These are phyloP conservation scores for Trachythela sp. DNA, from an alignment of 64 coral and sea anemone species.

Conservation along the genomic window DNA sequence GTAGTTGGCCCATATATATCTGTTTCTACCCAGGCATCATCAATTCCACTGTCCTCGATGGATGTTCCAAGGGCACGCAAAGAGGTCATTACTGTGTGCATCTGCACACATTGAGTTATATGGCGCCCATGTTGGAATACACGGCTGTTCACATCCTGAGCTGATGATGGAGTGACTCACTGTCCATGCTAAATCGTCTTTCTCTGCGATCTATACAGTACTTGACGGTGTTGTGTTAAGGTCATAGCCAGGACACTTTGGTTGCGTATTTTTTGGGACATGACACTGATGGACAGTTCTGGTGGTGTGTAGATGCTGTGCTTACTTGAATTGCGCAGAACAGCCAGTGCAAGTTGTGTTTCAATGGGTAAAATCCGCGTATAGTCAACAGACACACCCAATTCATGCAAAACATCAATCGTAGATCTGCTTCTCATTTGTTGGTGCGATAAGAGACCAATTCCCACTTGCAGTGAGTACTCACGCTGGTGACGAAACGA, in stretches of 20 bases:
- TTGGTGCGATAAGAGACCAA: neutral
- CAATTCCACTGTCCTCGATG: slow-evolving; percentile 53
- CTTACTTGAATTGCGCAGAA: slow-evolving; percentile 28
- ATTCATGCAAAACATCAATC: neutral
- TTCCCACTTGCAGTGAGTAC: neutral
- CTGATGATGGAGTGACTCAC: slow-evolving; percentile 28
- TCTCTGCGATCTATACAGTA: neutral
- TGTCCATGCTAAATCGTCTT: slow-evolving; percentile 46
- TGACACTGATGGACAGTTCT: slow-evolving; percentile 1
- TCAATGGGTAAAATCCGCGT: slow-evolving; percentile 22
- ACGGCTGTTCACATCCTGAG: slow-evolving; percentile 16
- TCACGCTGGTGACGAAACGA: neutral
- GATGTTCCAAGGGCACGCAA: slow-evolving; percentile 51
- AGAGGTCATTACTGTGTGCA: too few species aligned
- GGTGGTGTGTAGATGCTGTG: slow-evolving; percentile 29
- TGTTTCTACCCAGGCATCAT: slow-evolving; percentile 54
- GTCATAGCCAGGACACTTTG: slow-evolving; percentile 35
- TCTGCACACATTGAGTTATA: slow-evolving; percentile 46
- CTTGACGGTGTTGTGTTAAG: slow-evolving; percentile 17
- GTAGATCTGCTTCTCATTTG: neutral
- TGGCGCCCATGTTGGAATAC: slow-evolving; percentile 46
- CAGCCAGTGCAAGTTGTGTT: slow-evolving; percentile 40
- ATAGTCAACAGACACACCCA: neutral
- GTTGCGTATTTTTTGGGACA: slow-evolving; percentile 37
- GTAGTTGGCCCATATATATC: slow-evolving; percentile 42